Evolutionary conservation across 64 coral and sea anemone species (phyloP).

Genomic region (Montipora efflorescens): DNA sequence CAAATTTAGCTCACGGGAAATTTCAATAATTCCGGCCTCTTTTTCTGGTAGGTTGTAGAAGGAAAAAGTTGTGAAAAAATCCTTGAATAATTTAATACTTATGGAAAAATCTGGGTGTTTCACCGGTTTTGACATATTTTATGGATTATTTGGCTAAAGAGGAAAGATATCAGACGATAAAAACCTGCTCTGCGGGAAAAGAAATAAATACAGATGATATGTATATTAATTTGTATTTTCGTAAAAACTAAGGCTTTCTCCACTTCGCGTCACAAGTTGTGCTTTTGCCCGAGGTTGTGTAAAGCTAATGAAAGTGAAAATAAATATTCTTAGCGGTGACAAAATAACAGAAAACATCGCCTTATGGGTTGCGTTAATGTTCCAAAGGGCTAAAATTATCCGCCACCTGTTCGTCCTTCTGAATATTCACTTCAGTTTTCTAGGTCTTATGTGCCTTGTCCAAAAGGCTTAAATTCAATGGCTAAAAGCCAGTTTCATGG

Average conservation of each 20-base stretch:
- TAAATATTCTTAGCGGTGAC: neutral
- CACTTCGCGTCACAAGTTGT: neutral
- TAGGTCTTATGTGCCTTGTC: neutral
- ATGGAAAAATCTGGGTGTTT: neutral
- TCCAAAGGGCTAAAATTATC: neutral
- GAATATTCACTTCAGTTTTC: neutral
- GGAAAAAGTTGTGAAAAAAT: neutral
- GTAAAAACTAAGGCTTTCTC: neutral
- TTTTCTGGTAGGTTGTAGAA: too few relatives aligned
- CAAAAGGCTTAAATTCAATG: too few relatives aligned
- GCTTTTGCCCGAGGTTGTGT: neutral
- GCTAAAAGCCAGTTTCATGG: neutral
- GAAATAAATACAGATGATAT: neutral
- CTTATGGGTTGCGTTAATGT: neutral
- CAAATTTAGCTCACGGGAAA: neutral
- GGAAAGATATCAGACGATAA: neutral
- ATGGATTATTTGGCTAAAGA: neutral
- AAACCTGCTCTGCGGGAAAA: neutral
- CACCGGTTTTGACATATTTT: neutral
- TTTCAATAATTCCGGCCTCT: too few relatives aligned
- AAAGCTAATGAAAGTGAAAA: neutral
- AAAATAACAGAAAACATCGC: neutral
- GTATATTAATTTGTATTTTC: neutral
- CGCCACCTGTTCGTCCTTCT: neutral
- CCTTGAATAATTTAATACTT: neutral